These are phyloP conservation scores for Oxytorus armatus DNA, from an alignment of 2,888 invertebrate genomes.

Conservation along the genomic window DNA sequence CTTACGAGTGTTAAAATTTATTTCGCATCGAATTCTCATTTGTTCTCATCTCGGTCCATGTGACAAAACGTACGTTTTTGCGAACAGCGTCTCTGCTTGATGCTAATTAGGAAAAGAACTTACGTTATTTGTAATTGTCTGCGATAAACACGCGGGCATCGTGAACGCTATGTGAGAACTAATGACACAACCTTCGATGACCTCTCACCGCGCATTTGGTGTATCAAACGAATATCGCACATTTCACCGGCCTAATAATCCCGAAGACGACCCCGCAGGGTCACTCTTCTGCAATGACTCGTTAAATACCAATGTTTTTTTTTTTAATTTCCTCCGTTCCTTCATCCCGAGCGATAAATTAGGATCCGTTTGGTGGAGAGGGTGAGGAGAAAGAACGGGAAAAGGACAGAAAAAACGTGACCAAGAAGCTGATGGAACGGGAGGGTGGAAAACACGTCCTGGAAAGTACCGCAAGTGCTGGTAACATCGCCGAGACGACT, in stretches of 20 bases:
- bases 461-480: slow-evolving; percentile 50
- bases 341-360: slow-evolving; percentile 13
- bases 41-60: too few relatives aligned
- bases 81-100: too few relatives aligned
- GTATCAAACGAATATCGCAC: background rate
- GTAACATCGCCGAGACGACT: too few relatives aligned
- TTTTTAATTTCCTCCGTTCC: slow-evolving; percentile 13
- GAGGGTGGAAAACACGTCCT: slow-evolving; percentile 25
- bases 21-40: too few relatives aligned
- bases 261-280: background rate
- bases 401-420: background rate
- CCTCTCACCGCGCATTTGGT: too few relatives aligned
- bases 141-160: too few relatives aligned
- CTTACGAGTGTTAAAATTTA: too few relatives aligned
- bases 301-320: background rate
- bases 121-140: too few relatives aligned
- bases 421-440: background rate
- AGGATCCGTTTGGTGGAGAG: background rate
- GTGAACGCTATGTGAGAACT: too few relatives aligned
- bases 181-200: too few relatives aligned
- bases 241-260: slow-evolving; percentile 4
- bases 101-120: too few relatives aligned
- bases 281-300: slow-evolving; percentile 2
- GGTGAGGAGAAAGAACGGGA: background rate
- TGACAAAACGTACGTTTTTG: too few relatives aligned